phyloP scores from a whole-genome alignment of 1,140 invertebrate genomes.

The Atta texana region DNA sequence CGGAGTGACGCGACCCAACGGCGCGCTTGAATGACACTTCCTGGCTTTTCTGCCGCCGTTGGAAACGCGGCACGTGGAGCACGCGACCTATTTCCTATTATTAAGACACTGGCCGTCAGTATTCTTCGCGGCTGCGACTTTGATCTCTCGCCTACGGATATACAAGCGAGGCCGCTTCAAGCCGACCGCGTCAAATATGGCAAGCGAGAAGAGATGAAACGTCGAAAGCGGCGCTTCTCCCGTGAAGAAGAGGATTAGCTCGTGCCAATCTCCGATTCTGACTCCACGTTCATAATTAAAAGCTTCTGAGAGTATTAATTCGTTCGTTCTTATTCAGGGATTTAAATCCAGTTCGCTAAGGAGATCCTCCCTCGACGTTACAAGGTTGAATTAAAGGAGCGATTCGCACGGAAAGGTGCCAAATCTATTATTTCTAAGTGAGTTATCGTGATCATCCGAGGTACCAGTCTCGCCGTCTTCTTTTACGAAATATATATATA shows the following conservation, averaged over 20 bases:
- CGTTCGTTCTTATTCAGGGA: slow-evolving; percentile 67
- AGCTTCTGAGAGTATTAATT: slow-evolving; percentile 67
- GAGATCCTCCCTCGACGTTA: slow-evolving; percentile 35
- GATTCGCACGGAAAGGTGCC: slow-evolving; percentile 10
- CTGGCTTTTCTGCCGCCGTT: slow-evolving; percentile 55
- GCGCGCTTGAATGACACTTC: slow-evolving; percentile 69
- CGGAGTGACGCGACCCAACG: slow-evolving; percentile 33
- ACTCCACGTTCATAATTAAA: slow-evolving; percentile 66
- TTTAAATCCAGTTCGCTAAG: slow-evolving; percentile 60
- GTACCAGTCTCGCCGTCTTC: slow-evolving; percentile 15
- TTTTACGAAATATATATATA: not conserved
- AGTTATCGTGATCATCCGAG: slow-evolving; percentile 65
- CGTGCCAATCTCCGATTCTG: slow-evolving; percentile 44
- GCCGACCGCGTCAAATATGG: slow-evolving; percentile 24
- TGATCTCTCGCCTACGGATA: slow-evolving; percentile 37
- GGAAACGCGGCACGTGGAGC: slow-evolving; percentile 46
- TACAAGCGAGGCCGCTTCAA: not conserved
- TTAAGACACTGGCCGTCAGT: slow-evolving; percentile 44
- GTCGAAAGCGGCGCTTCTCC: slow-evolving; percentile 43
- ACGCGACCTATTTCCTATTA: slow-evolving; percentile 70
- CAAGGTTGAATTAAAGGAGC: slow-evolving; percentile 69
- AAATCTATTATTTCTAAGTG: slow-evolving; percentile 72
- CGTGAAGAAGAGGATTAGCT: slow-evolving; percentile 53
- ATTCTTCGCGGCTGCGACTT: slow-evolving; percentile 33
- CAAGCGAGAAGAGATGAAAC: not conserved